A percentile compares a stretch with the other conserved stretches of the same genome.
These are phyloP conservation scores for Tetramorium parvispinum DNA, from an alignment of 1,140 invertebrate species.

Conservation along the genomic window DNA sequence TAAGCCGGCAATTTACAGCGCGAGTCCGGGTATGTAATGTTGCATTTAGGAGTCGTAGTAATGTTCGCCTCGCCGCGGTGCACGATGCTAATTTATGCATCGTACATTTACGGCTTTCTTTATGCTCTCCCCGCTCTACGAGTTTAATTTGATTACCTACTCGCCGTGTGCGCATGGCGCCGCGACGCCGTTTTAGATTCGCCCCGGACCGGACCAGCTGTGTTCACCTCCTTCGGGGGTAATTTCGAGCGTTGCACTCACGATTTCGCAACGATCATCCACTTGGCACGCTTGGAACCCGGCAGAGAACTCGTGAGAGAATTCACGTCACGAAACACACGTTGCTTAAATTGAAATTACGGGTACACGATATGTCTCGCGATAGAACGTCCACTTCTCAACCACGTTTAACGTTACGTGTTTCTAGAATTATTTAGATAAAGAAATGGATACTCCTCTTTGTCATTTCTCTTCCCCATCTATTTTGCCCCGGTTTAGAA, in stretches of 20 bases:
- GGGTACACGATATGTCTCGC: slow-evolving; percentile 2
- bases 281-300: slow-evolving; percentile 8
- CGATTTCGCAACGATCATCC: slow-evolving; percentile 56
- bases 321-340: slow-evolving; percentile 24
- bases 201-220: background rate
- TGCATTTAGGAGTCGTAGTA: slow-evolving; percentile 16
- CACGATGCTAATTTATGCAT: slow-evolving; percentile 51
- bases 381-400: slow-evolving; percentile 1
- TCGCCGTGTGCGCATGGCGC: slow-evolving; percentile 33
- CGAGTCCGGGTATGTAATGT: slow-evolving; percentile 25
- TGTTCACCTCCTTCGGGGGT: slow-evolving; percentile 21
- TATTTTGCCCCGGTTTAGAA: background rate
- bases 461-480: background rate
- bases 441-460: background rate
- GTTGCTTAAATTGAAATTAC: slow-evolving; percentile 36
- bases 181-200: slow-evolving; percentile 46
- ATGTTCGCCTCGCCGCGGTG: slow-evolving; percentile 2
- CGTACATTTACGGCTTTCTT: slow-evolving; percentile 48
- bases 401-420: background rate
- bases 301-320: background rate
- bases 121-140: slow-evolving; percentile 6
- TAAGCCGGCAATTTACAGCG: slow-evolving; percentile 44
- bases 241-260: slow-evolving; percentile 44
- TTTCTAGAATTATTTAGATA: slow-evolving; percentile 12
- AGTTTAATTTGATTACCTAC: slow-evolving; percentile 45